Evolutionary conservation across 1,140 invertebrate species (phyloP), one percentile per base, ranked within the genome.

Genomic region (Telenomus remus): DNA sequence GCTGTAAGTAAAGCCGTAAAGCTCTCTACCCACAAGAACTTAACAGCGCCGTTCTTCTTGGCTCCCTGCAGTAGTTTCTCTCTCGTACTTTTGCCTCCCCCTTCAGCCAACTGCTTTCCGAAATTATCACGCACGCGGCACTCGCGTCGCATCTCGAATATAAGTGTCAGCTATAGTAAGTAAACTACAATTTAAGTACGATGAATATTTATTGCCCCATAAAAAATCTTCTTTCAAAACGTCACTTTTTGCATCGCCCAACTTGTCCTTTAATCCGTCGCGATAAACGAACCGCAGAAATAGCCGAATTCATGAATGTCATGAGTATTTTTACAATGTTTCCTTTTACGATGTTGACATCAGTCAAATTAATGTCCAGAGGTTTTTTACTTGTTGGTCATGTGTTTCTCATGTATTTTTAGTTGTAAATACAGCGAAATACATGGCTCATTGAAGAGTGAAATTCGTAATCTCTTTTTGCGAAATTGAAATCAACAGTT

Each of bases 1-100:
- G 56, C 76, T 60, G 76, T 66, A 73, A 78, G 69, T 76, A 73
- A 72, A 80, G 76, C 72, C 73, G 78, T 80, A 79, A 79, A 79
- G 70, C 68, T 68, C 73, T 77, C 75, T 55, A 64, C 61, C 65
- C 64, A 56, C 57, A 59, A 78, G 70, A 78, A 71, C 66, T 78
- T 78, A 75, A 74, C 70, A 78, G 60, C 60, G 66, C 43, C 63
- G 66, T 69, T 74, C 64, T 65, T 77, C 74, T 75, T 75, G 39
- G 60, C 68, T 75, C 57, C 71, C 70, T 75, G 47, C 71, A 56
- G 59, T 74, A 66, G 60, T 70, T 57, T 66, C 57, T 55, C 19
- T 27, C 65, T 54, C 54, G 46, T 56, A 55, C 65, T 61, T 59
- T 60, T 61, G 51, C 66, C 71, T 61, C 61, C 61, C 66, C 70